Base-by-base conservation (phyloP, 2,113 vertebrate genomes). In the Pangasianodon hypophthalmus region DNA sequence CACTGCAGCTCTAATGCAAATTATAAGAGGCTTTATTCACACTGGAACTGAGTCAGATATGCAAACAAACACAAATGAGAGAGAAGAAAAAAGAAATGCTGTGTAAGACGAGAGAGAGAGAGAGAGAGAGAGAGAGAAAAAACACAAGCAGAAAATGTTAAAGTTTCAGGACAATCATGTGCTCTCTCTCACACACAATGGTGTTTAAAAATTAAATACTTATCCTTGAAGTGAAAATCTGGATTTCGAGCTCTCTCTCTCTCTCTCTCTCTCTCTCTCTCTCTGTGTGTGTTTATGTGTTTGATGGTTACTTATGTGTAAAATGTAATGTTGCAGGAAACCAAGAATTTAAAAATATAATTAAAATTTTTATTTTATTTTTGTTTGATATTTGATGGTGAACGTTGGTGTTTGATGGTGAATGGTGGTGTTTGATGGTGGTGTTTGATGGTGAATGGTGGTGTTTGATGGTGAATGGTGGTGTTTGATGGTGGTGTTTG, bases 21-120 rank as follows among this genome's bases (percentile, higher is more conserved):
- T 73, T 75, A 67, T 87, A 88, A 80, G 75, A 89, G 86, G 88
- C 86, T 88, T 86, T 91, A 85, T 80, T 44, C 83, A 90, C 73
- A 85, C 88, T 69, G n/a, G 87, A 85, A 89, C 67, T 21, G 81
- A 64, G 85, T 64, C 84, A 32, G 24, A 13, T 56, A 52, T 48
- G 44, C 88, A 44, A 50, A 80, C 41, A 87, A 79, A 88, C 82
- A 64, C 52, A 18, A 46, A 79, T 50, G 29, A 41, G 52, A 37
- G 32, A 46, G 81, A 85, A 5, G 56, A 24, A 79, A 6, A 56
- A 56, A 80, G n/a, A 79, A 44, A 26, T 24, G 79, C 26, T n/a
- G 62, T 80, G 14, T 50, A 32, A 84, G 52, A 58, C 19, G 46
- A 85, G 48, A 64, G 64, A 75, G 41, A 52, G 18, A 5, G 80